These are phyloP conservation scores for Choristoneura rosaceana DNA, from an alignment of 2,888 invertebrate species.

Conservation along the genomic window DNA sequence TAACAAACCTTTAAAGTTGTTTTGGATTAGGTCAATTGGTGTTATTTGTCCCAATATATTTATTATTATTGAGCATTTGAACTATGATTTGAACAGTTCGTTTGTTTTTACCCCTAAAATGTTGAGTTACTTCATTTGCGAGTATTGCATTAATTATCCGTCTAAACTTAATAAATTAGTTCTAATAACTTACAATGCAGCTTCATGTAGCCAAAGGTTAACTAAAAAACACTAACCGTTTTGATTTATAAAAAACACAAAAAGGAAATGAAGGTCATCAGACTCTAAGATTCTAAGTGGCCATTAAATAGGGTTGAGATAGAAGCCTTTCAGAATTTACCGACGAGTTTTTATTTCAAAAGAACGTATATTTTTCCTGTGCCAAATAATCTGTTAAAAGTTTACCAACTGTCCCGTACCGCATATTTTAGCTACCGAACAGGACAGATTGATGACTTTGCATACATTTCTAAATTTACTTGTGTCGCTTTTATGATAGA, in stretches of 20 bases:
- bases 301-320: not conserved
- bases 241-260: not conserved
- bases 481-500: conserved; percentile 7
- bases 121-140: too few species aligned
- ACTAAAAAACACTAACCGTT: not conserved
- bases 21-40: too few species aligned
- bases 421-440: not conserved
- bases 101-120: too few species aligned
- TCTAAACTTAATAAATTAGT: too few species aligned
- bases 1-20: too few species aligned
- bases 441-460: not conserved
- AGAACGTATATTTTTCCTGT: not conserved
- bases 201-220: too few species aligned
- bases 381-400: conserved; percentile 4
- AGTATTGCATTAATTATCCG: too few species aligned
- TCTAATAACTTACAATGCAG: too few species aligned
- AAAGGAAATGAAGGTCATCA: not conserved
- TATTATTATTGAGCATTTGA: too few species aligned
- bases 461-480: conserved; percentile 6
- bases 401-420: conserved; percentile 3
- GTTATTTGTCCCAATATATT: too few species aligned
- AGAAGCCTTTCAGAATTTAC: not conserved
- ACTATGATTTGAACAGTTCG: too few species aligned
- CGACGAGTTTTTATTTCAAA: not conserved
- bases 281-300: not conserved